These are phyloP conservation scores for Dasyornis broadbenti DNA, from an alignment of 2,113 vertebrate species.

Conservation along the genomic window DNA sequence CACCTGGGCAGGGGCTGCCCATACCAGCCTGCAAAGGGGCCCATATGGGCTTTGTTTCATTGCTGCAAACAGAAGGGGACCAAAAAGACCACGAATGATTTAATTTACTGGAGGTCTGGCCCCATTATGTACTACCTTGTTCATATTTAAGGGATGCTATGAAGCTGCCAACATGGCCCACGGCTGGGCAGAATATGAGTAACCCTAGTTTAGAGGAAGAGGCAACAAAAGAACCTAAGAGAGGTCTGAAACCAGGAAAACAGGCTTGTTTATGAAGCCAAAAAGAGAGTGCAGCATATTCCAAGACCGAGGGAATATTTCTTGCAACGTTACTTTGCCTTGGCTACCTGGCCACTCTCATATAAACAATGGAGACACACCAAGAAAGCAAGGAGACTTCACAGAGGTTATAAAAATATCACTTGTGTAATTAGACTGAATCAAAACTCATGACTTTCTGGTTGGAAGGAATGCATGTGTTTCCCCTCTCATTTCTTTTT, in stretches of 20 bases:
- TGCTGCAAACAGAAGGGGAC: neutral
- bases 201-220: conserved; percentile 38
- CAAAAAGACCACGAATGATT: neutral
- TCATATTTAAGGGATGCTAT: neutral
- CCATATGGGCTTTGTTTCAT: neutral
- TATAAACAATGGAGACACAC: conserved; percentile 66
- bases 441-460: conserved; percentile 69
- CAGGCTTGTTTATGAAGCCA: conserved; percentile 62
- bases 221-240: neutral
- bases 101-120: neutral
- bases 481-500: conserved; percentile 37
- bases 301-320: conserved; percentile 19
- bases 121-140: neutral
- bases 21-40: neutral
- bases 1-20: neutral
- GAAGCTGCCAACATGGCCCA: conserved; percentile 3
- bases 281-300: conserved; percentile 52
- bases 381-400: conserved; percentile 55
- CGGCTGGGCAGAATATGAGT: conserved; percentile 4
- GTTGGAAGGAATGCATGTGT: conserved; percentile 60
- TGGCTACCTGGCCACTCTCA: conserved; percentile 62
- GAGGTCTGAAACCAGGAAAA: conserved; percentile 44
- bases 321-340: conserved; percentile 40
- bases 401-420: conserved; percentile 72
- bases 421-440: conserved; percentile 69